phyloP scores from a whole-genome alignment of 2,888 invertebrate genomes.

The Coecobrya sp. region DNA sequence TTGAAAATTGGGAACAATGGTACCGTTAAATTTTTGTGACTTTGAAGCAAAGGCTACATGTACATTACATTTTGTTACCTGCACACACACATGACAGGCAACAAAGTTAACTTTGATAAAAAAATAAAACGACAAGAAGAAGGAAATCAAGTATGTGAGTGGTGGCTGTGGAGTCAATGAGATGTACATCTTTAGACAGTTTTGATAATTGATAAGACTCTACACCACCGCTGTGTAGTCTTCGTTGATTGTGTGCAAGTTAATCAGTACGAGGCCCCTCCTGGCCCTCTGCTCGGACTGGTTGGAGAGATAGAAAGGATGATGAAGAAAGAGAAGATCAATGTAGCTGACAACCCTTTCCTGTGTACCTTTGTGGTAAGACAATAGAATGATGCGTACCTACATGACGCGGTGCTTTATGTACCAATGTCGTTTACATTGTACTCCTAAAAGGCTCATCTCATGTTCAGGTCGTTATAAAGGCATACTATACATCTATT shows the following conservation, averaged over 20 bases:
- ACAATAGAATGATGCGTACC: slow-evolving; percentile 47
- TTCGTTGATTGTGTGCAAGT: slow-evolving; percentile 37
- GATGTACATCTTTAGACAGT: slow-evolving; percentile 58
- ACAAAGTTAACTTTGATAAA: slow-evolving; percentile 24
- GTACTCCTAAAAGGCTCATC: slow-evolving; percentile 68
- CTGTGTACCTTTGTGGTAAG: slow-evolving; percentile 41
- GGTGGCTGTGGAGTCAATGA: slow-evolving; percentile 63
- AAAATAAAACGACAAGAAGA: slow-evolving; percentile 35
- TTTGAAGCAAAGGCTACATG: neutral
- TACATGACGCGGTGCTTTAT: slow-evolving; percentile 72
- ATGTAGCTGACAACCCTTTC: slow-evolving; percentile 50
- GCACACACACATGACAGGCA: slow-evolving; percentile 20
- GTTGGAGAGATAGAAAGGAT: neutral
- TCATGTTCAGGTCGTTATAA: slow-evolving; percentile 61
- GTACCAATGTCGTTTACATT: slow-evolving; percentile 73
- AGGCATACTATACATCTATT: slow-evolving; percentile 6
- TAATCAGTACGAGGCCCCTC: slow-evolving; percentile 51
- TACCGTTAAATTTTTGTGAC: slow-evolving; percentile 2
- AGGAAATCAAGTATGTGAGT: slow-evolving; percentile 43
- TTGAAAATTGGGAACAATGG: neutral
- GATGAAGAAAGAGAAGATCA: neutral
- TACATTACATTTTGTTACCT: too few species aligned
- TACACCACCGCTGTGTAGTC: neutral
- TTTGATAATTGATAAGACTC: slow-evolving; percentile 58
- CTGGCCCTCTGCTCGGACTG: neutral